These are phyloP conservation scores for Netelia inedita DNA, from an alignment of 2,888 invertebrate species.

Conservation along the genomic window DNA sequence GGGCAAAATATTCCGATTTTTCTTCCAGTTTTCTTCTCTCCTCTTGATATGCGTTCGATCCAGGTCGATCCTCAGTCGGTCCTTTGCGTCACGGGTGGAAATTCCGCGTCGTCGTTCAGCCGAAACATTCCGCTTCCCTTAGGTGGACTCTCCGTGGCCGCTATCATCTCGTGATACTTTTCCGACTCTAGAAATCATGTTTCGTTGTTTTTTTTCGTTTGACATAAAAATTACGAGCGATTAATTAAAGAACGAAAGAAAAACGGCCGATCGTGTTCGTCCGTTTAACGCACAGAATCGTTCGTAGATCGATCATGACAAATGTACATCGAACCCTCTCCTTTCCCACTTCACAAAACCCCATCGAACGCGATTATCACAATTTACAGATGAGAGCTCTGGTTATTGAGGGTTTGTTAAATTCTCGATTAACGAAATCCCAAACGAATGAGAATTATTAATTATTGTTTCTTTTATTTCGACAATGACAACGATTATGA, in stretches of 20 bases:
- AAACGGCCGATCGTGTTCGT: slow-evolving; percentile 47
- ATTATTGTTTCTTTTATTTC: slow-evolving; percentile 17
- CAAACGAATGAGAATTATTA: slow-evolving; percentile 10
- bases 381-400: slow-evolving; percentile 45
- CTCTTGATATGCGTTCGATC: slow-evolving; percentile 75
- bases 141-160: slow-evolving; percentile 90
- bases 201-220: slow-evolving; percentile 23
- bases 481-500: slow-evolving; percentile 46
- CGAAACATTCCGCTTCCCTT: slow-evolving; percentile 88
- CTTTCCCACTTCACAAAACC: slow-evolving; percentile 27
- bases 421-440: slow-evolving; percentile 31
- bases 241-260: background rate
- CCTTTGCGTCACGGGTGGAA: slow-evolving; percentile 91
- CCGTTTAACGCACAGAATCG: slow-evolving; percentile 40
- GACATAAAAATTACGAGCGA: slow-evolving; percentile 24
- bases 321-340: slow-evolving; percentile 40
- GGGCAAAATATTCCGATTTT: background rate
- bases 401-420: slow-evolving; percentile 52
- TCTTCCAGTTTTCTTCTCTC: slow-evolving; percentile 45
- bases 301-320: slow-evolving; percentile 56
- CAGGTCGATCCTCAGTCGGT: slow-evolving; percentile 84
- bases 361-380: slow-evolving; percentile 13
- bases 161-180: slow-evolving; percentile 91
- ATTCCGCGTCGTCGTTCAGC: slow-evolving; percentile 93
- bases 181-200: slow-evolving; percentile 88